Conservation (phyloP, 2,888 invertebrate genomes). For the Agonopterix arenella region DNA sequence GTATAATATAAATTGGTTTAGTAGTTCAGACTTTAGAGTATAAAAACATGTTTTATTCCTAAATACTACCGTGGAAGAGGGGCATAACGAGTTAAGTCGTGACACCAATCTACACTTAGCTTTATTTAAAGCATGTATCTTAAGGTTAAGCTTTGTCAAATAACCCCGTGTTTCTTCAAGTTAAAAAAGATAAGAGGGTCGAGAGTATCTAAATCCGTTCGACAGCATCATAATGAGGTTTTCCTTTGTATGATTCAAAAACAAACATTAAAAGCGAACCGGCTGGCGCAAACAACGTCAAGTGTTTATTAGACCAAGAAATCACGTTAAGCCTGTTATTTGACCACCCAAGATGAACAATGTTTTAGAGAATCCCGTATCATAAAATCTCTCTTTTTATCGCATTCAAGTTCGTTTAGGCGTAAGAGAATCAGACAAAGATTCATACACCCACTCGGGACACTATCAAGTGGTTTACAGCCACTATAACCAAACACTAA, state of each 20-base stretch:
- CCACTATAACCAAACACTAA: slow-evolving; percentile 42
- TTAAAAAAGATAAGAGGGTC: not conserved
- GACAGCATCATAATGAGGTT: slow-evolving; percentile 18
- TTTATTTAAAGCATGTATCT: too few relatives aligned
- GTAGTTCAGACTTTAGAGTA: too few relatives aligned
- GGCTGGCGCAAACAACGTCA: slow-evolving; percentile 44
- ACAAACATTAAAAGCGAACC: slow-evolving; percentile 45
- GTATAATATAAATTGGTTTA: too few relatives aligned
- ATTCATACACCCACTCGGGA: slow-evolving; percentile 58
- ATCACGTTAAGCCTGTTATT: slow-evolving; percentile 45
- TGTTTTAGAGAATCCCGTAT: slow-evolving; percentile 61
- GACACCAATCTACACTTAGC: too few relatives aligned
- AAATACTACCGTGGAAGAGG: too few relatives aligned
- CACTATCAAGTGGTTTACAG: slow-evolving; percentile 42
- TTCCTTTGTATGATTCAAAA: slow-evolving; percentile 49
- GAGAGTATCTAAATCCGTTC: slow-evolving; percentile 14
- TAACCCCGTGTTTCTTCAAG: too few relatives aligned
- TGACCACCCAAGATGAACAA: slow-evolving; percentile 72
- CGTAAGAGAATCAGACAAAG: slow-evolving; percentile 52
- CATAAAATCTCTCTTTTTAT: slow-evolving; percentile 72
- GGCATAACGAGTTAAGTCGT: too few relatives aligned
- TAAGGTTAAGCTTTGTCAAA: not conserved
- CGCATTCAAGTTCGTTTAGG: slow-evolving; percentile 44
- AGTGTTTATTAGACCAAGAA: slow-evolving; percentile 60
- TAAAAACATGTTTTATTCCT: too few relatives aligned